These are phyloP conservation scores for Erythrocercus mccallii DNA, from an alignment of 2,113 vertebrate species.

Conservation along the genomic window DNA sequence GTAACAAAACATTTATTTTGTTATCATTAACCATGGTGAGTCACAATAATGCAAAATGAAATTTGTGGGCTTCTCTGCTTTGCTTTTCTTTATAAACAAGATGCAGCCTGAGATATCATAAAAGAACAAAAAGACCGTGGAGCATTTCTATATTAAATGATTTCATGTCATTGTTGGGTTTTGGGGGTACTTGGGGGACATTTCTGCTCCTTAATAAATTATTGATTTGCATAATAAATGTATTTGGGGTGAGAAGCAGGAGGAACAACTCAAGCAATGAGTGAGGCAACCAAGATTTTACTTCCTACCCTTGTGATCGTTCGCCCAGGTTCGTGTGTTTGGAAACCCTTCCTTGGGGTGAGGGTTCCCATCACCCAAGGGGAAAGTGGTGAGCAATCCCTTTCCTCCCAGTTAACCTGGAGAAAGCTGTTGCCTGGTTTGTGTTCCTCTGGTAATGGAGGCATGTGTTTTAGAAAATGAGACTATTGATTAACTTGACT, in stretches of 20 bases:
- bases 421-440: neutral
- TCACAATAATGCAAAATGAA: neutral
- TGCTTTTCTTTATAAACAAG: neutral
- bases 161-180: neutral
- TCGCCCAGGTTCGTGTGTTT: neutral
- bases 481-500: neutral
- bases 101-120: neutral
- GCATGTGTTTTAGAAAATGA: neutral
- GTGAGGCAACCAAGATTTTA: neutral
- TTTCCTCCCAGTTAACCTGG: neutral
- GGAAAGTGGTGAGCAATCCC: neutral
- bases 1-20: neutral
- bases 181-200: neutral
- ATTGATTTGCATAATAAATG: neutral
- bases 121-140: neutral
- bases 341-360: neutral
- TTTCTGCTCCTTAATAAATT: neutral
- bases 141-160: neutral
- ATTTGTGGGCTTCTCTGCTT: neutral
- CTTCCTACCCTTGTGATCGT: neutral
- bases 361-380: fast-evolving
- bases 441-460: neutral
- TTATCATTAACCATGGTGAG: neutral
- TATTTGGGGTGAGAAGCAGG: neutral
- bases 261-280: neutral